Evolutionary conservation across 2,888 invertebrate species (phyloP).

Genomic region (Blomia tropicalis): DNA sequence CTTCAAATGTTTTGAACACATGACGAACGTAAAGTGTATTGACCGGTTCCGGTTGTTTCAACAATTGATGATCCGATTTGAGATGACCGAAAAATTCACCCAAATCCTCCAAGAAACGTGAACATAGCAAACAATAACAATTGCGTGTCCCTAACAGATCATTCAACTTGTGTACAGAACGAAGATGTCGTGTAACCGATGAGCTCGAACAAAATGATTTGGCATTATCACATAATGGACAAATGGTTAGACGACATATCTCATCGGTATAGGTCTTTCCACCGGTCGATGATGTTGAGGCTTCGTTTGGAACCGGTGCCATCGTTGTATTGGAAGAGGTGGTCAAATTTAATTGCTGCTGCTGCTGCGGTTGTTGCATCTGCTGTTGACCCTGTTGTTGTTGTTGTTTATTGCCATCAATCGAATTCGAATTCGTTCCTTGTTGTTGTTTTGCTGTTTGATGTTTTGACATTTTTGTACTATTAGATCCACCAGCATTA

Average conservation of each 20-base stretch:
- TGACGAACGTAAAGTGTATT: not conserved
- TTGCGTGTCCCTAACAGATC: not conserved
- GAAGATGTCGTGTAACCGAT: conserved; percentile 4
- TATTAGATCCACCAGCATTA: no score
- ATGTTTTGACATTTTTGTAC: no score
- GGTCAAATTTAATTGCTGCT: not conserved
- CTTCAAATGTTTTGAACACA: not conserved
- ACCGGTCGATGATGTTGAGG: not conserved
- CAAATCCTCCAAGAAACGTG: conserved; percentile 3
- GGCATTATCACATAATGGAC: conserved; percentile 15
- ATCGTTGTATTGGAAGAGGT: not conserved
- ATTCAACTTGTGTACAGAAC: conserved; percentile 7
- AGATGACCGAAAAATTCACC: conserved; percentile 3
- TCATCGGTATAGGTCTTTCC: not conserved
- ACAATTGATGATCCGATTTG: not conserved
- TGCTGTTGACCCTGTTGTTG: no score
- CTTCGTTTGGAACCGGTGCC: not conserved
- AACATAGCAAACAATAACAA: conserved; percentile 14
- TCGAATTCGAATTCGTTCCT: not conserved
- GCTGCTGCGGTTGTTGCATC: not conserved
- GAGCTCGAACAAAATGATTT: conserved; percentile 6
- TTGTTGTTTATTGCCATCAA: no score
- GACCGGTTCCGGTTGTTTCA: conserved; percentile 1
- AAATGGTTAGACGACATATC: not conserved
- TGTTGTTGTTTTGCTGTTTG: not conserved